A percentile compares a stretch with the other conserved stretches of the same genome.
Conservation (phyloP, 2,113 vertebrate genomes). For the Nansenia antarctica region DNA sequence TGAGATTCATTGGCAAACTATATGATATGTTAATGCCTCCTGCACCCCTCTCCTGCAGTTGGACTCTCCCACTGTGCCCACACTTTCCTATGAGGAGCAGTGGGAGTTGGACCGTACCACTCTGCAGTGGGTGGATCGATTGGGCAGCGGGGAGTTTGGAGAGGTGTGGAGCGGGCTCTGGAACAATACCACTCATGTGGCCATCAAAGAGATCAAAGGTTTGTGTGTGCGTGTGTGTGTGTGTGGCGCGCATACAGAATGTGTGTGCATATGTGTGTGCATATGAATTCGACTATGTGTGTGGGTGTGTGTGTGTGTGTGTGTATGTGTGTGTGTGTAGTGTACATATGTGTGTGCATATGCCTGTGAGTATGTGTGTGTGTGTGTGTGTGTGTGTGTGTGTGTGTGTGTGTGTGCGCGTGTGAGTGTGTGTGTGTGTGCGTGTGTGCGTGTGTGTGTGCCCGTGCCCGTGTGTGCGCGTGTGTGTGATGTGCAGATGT, state of each 20-base stretch:
- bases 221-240: too few species aligned
- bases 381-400: background rate
- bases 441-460: too few species aligned
- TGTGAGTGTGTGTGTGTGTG: background rate
- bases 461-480: too few species aligned
- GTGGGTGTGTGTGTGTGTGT: too few species aligned
- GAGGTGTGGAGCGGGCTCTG: slow-evolving; percentile 60
- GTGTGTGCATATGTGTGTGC: too few species aligned
- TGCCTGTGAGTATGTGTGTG: too few species aligned
- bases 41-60: slow-evolving; percentile 31
- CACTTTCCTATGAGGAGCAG: slow-evolving; percentile 32
- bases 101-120: slow-evolving; percentile 54
- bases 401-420: background rate
- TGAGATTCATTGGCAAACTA: too few species aligned
- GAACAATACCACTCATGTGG: slow-evolving; percentile 55
- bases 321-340: too few species aligned
- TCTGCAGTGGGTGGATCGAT: slow-evolving; percentile 35
- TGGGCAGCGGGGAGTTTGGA: slow-evolving; percentile 61
- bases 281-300: too few species aligned
- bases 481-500: too few species aligned
- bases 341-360: background rate
- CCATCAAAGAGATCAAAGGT: slow-evolving; percentile 63
- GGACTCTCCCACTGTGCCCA: slow-evolving; percentile 36
- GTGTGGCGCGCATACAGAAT: too few species aligned
- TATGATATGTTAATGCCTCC: background rate